These are phyloP conservation scores for Cynocephalus volans DNA, from an alignment of 2,113 vertebrate genomes.

Conservation along the genomic window DNA sequence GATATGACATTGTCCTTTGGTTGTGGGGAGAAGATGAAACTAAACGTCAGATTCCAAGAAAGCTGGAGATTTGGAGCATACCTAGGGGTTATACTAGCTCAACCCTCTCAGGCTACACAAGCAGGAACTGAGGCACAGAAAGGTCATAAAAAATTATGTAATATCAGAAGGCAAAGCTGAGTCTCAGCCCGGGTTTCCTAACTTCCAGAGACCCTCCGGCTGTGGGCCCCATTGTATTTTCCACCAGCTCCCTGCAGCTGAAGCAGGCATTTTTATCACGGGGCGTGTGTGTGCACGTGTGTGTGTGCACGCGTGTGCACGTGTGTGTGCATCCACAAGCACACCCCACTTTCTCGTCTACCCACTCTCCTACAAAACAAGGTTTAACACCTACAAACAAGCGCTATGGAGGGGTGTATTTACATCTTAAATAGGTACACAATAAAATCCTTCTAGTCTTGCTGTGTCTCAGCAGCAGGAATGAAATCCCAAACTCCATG, in stretches of 20 bases:
- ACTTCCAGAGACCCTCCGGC: neutral
- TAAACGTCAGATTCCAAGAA: neutral
- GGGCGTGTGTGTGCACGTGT: neutral
- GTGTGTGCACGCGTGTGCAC: neutral
- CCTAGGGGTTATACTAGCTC: neutral
- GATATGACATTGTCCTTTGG: neutral
- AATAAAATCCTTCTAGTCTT: constrained; percentile 35
- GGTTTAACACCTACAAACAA: neutral
- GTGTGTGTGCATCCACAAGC: neutral
- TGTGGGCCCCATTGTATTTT: neutral
- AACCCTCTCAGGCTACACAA: neutral
- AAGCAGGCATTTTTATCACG: neutral
- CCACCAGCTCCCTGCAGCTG: neutral
- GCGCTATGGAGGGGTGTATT: neutral
- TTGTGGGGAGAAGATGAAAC: neutral
- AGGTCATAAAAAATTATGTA: neutral
- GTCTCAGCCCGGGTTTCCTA: neutral
- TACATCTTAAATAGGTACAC: constrained; percentile 31
- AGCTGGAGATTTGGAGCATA: neutral
- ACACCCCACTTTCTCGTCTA: neutral
- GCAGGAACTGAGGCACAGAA: neutral
- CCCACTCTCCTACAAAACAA: neutral
- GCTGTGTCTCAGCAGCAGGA: neutral
- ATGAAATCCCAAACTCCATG: neutral
- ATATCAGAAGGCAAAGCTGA: neutral